Evolutionary conservation across 2,797 vertebrate genomes (phyloP).

Genomic region (Rhynchonycteris naso): DNA sequence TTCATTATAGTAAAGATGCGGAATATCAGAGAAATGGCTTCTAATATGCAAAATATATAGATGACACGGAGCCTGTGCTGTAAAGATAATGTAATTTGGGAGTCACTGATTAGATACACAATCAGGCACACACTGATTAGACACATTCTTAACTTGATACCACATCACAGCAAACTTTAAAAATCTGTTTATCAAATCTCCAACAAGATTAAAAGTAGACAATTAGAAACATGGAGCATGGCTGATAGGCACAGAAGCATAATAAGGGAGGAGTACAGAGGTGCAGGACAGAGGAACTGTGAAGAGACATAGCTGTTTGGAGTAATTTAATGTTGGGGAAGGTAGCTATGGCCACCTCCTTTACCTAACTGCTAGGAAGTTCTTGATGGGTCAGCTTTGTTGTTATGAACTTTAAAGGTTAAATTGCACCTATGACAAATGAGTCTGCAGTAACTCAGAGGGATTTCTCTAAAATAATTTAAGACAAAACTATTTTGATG

Average conservation of each 20-base stretch:
- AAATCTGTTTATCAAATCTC: background rate
- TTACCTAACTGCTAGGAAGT: background rate
- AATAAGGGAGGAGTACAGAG: background rate
- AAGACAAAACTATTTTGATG: background rate
- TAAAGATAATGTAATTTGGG: background rate
- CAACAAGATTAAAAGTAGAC: background rate
- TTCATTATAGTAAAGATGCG: background rate
- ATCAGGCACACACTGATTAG: background rate
- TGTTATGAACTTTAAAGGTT: background rate
- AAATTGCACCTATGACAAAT: background rate
- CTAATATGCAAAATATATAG: background rate
- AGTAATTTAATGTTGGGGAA: accelerated
- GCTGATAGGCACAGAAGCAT: background rate
- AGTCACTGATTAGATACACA: background rate
- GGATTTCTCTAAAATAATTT: slow-evolving; percentile 24
- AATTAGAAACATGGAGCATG: background rate
- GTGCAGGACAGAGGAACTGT: background rate
- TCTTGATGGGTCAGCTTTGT: background rate
- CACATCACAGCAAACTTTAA: background rate
- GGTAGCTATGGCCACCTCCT: accelerated
- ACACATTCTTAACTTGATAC: background rate
- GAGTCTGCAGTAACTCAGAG: background rate
- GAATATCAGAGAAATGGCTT: background rate
- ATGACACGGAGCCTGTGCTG: background rate
- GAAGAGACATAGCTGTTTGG: accelerated